Evolutionary conservation across 2,888 invertebrate genomes (phyloP), one percentile per base, ranked within the genome.

Genomic region (Xanthorhoe designata): DNA sequence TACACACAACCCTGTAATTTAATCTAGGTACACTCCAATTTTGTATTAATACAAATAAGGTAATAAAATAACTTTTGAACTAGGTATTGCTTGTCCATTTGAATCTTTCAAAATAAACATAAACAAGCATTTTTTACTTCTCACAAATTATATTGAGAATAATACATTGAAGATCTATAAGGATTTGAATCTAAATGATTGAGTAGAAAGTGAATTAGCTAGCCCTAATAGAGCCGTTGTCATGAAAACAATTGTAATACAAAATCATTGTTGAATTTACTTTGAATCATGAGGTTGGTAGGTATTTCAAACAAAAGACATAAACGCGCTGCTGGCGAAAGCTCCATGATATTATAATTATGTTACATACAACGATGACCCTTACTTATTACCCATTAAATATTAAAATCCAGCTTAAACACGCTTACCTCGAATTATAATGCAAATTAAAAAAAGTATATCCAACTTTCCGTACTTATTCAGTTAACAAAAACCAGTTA

Each of bases 261-360:
- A 42, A 24, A 52, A 51, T 61, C 61, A 64, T 61, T 61, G 32
- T 53, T 51, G 45, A 56, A 56, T n/a, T 4, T 15, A 61, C 15
- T 0, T 32, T 51, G 42, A 7, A n/a, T 17, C 42, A 38, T 4
- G 15, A 29, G 29, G 17, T 38, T 38, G 47, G 47, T 64, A 9
- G 47, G 47, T 64, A 9, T 58, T 68, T n/a, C 45, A 59, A 38
- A 72, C 64, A 72, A 72, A 72, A 72, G 68, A 72, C 57, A 18
- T 72, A 53, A 66, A 68, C 69, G 68, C 38, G 66, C 50, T 38
- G 38, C 13, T 1, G 13, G 10, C 38, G 38, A 13, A 13, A 42
- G 38, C 13, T 3, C 24, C 24, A 1, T 24, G 24, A 4, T 24
- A 24, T 24, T 3, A 24, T 3, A 24, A 24, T 3, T 24, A 24